phyloP scores from a whole-genome alignment of 64 coral and sea anemone genomes.

The Porites australiensis region DNA sequence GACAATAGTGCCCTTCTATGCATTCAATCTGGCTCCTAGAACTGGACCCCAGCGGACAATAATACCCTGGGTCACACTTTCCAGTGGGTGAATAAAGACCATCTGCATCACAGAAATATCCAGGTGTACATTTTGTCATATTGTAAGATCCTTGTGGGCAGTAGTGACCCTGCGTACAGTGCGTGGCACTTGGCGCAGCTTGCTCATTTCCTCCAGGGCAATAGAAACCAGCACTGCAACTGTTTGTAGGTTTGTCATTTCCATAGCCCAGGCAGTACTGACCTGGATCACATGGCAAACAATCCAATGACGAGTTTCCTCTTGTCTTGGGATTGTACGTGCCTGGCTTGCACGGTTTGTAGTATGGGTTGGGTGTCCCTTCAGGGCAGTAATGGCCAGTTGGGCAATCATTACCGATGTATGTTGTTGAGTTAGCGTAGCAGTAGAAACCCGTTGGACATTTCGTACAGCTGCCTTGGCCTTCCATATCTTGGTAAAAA shows the following conservation, averaged over 20 bases:
- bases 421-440: conserved; percentile 91
- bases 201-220: conserved; percentile 88
- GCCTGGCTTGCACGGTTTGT: conserved; percentile 81
- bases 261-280: conserved; percentile 82
- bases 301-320: conserved; percentile 83
- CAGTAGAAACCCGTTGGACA: conserved; percentile 95
- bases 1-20: conserved; percentile 86
- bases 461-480: conserved; percentile 60
- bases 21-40: conserved; percentile 78
- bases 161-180: conserved; percentile 77
- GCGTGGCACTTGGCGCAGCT: conserved; percentile 43
- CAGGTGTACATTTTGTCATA: conserved; percentile 89
- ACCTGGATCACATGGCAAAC: conserved; percentile 78
- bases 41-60: conserved; percentile 82
- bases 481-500: conserved; percentile 89
- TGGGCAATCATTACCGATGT: conserved; percentile 72
- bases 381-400: conserved; percentile 83
- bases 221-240: conserved; percentile 91
- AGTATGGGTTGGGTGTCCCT: conserved; percentile 70
- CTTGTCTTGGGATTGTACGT: conserved; percentile 85
- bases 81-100: conserved; percentile 53
- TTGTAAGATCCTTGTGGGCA: conserved; percentile 75
- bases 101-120: conserved; percentile 77
- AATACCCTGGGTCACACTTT: conserved; percentile 88
- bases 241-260: conserved; percentile 85